Base-by-base conservation (phyloP, 1,140 invertebrate species). In the Camponotus vicinus region DNA sequence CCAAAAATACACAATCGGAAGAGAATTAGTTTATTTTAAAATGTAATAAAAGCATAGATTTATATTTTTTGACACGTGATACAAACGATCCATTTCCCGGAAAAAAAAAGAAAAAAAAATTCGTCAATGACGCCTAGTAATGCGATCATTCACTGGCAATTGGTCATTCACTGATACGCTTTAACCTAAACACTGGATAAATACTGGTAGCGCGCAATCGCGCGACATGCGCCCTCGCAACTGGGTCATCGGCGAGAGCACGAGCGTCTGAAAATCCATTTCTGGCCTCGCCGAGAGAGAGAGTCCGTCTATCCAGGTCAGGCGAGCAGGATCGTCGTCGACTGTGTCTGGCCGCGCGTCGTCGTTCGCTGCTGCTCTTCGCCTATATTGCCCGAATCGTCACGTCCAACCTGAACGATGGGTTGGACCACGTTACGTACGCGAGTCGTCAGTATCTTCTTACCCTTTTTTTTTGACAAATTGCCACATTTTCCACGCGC, bases 371-470 rank as follows among this genome's bases (percentile, higher is more conserved):
- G 13, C 37, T 37, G 15, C 18, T 42, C 49, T 42, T 77, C 42
- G 70, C 4, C 49, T 52, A 18, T 76, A 18, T 52, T 76, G 71
- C 79, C 71, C 6, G 49, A 78, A 6, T 40, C 88, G 76, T 80
- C 85, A 92, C 21, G 57, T 40, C 63, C 55, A 67, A 73, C 27
- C 55, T 32, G 13, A 27, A 75, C 63, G 85, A 95, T 95, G 95
- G 95, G 95, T 80, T 95, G 95, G 95, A 95, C 95, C 63, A 95
- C 92, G 67, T 89, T 95, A 69, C 94, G 94, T 70, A 93, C 93
- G 76, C 93, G 94, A 86, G 93, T 95, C 66, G 94, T 95, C 93
- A 95, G 94, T 95, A 95, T 87, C 73, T 27, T 63, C 34, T 27
- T 34, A 21, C 49, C 18, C 27, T 18, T 42, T 34, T 42, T 34